Evolutionary conservation across 2,797 vertebrate species (phyloP).

Genomic region (Rhinoraja longicauda): DNA sequence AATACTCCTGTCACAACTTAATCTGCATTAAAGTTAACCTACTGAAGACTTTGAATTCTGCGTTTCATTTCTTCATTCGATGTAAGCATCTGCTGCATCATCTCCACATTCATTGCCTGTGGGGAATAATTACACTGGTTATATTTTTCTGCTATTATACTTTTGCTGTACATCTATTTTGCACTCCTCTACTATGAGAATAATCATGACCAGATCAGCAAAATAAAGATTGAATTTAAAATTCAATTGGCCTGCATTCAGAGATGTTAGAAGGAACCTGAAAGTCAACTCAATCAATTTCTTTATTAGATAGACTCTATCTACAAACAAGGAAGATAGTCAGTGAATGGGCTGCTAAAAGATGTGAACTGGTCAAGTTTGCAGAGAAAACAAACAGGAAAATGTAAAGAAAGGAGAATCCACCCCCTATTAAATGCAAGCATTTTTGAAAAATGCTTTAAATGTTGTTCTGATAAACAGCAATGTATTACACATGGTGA

Average conservation of each 20-base stretch:
- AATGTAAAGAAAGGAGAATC: background rate
- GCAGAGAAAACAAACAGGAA: background rate
- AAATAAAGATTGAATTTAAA: background rate
- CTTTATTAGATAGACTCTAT: background rate
- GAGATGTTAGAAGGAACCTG: background rate
- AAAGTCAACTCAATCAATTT: background rate
- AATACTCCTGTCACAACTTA: background rate
- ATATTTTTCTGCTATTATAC: background rate
- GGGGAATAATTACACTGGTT: background rate
- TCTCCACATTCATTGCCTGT: constrained; percentile 25
- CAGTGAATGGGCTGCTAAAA: background rate
- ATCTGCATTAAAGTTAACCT: background rate
- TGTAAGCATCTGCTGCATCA: constrained; percentile 34
- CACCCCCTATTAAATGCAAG: background rate
- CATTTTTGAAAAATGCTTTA: background rate
- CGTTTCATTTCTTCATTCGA: constrained; percentile 26
- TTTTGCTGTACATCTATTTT: background rate
- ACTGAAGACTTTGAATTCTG: constrained; percentile 10
- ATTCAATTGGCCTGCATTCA: background rate
- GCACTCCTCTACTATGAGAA: background rate
- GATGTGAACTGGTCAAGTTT: background rate
- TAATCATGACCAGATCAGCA: background rate
- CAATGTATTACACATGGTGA: background rate
- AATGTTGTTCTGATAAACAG: background rate
- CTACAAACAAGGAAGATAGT: background rate